Evolutionary conservation across 2,113 vertebrate species (phyloP).

Genomic region (Rhodinocichla rosea): DNA sequence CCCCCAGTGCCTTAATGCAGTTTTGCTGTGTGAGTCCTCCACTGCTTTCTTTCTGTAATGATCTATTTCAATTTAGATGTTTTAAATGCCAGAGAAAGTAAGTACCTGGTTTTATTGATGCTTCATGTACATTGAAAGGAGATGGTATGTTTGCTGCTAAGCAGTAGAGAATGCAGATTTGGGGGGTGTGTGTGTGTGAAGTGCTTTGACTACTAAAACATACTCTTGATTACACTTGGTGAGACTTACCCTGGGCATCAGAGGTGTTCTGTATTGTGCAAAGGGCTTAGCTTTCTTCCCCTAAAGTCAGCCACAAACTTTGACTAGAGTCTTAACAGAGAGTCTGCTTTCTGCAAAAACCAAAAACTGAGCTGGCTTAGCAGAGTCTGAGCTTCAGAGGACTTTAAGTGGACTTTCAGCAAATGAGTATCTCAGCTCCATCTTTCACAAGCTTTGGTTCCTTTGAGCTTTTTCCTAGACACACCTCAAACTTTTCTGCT

Average conservation of each 20-base stretch:
- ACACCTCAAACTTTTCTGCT: not conserved
- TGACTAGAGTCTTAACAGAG: not conserved
- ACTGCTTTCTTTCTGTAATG: not conserved
- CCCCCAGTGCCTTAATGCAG: not conserved
- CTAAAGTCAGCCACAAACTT: not conserved
- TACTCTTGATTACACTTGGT: accelerated
- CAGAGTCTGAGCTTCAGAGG: not conserved
- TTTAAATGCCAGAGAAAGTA: not conserved
- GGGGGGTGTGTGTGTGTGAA: not conserved
- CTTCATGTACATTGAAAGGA: not conserved
- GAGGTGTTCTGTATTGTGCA: not conserved
- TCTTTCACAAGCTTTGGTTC: not conserved
- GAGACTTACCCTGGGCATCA: not conserved
- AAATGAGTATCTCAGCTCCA: not conserved
- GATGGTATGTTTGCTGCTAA: not conserved
- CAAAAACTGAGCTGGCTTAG: not conserved
- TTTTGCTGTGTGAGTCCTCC: not conserved
- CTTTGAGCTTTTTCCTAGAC: not conserved
- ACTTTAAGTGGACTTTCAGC: not conserved
- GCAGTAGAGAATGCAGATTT: not conserved
- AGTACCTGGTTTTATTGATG: not conserved
- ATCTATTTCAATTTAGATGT: not conserved
- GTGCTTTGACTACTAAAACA: not conserved
- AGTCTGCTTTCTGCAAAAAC: not conserved
- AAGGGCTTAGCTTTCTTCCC: not conserved